These are phyloP conservation scores for Reinhardtius hippoglossoides DNA, from an alignment of 2,113 vertebrate genomes.

Conservation along the genomic window DNA sequence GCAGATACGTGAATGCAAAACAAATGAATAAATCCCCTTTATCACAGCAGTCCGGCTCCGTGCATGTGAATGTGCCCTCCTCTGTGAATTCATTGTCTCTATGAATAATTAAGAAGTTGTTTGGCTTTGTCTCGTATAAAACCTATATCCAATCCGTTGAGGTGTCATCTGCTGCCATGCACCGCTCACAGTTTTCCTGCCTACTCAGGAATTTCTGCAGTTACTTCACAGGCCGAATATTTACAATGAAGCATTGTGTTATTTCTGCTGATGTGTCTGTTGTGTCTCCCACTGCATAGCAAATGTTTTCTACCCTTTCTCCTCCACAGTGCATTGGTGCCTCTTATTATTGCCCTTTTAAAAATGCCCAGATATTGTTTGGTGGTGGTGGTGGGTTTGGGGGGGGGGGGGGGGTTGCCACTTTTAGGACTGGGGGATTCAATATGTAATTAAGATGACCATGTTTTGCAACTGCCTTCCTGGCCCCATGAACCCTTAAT, in stretches of 20 bases:
- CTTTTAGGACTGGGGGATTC: not conserved
- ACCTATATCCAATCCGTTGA: not conserved
- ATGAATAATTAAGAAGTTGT: constrained; percentile 42
- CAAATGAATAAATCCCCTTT: not conserved
- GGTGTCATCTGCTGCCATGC: not conserved
- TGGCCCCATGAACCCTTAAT: not conserved
- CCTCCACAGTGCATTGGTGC: not conserved
- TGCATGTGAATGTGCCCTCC: constrained; percentile 15
- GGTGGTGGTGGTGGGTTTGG: too few relatives aligned
- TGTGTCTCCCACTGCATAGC: constrained; percentile 49
- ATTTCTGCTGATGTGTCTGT: constrained; percentile 66
- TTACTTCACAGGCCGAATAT: constrained; percentile 55
- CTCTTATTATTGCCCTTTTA: not conserved
- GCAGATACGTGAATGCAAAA: not conserved
- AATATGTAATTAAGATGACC: constrained; percentile 5
- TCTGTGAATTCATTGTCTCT: constrained; percentile 18
- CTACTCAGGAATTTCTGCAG: constrained; percentile 55
- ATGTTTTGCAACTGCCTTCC: not conserved
- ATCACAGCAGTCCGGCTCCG: constrained; percentile 18
- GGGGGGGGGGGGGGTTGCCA: not conserved
- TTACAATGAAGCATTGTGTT: constrained; percentile 65
- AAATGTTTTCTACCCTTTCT: constrained; percentile 13
- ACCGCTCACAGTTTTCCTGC: constrained; percentile 22
- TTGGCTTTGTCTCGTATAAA: not conserved
- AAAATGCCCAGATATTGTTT: not conserved